Conservation (phyloP, 2,888 invertebrate genomes). For the Phasia obesa region DNA sequence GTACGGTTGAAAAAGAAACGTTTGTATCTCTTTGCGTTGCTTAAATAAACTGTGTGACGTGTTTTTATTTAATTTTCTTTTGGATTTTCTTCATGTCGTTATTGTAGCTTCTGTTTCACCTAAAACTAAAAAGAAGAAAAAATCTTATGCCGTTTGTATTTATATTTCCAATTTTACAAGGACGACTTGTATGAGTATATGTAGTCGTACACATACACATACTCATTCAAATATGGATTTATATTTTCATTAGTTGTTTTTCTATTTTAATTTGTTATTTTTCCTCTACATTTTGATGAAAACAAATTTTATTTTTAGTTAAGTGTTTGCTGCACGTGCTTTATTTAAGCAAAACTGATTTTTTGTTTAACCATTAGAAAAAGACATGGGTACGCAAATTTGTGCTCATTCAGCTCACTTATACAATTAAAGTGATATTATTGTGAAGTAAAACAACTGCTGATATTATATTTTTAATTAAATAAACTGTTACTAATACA, state of each 20-base stretch:
- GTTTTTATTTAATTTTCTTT: conserved; percentile 1
- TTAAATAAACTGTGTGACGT: conserved; percentile 24
- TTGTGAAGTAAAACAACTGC: no score
- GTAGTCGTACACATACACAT: not conserved
- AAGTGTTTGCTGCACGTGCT: conserved; percentile 32
- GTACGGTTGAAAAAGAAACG: not conserved
- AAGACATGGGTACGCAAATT: not conserved
- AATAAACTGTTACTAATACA: no score
- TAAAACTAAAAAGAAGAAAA: not conserved
- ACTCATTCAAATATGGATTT: conserved; percentile 42
- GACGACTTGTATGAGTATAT: conserved; percentile 15
- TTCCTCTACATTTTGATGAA: conserved; percentile 8
- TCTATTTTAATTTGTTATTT: not conserved
- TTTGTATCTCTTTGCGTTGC: not conserved
- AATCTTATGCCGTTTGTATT: not conserved
- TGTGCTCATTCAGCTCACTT: no score
- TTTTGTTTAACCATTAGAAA: not conserved
- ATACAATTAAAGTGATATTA: no score
- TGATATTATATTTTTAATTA: no score
- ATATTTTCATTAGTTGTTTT: conserved; percentile 11
- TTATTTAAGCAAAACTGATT: not conserved
- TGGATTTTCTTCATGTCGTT: not conserved
- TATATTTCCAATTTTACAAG: conserved; percentile 41
- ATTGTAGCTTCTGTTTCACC: not conserved
- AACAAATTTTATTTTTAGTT: not conserved